phyloP scores from a whole-genome alignment of 2,888 invertebrate species.

The Zygogramma bicolorata region DNA sequence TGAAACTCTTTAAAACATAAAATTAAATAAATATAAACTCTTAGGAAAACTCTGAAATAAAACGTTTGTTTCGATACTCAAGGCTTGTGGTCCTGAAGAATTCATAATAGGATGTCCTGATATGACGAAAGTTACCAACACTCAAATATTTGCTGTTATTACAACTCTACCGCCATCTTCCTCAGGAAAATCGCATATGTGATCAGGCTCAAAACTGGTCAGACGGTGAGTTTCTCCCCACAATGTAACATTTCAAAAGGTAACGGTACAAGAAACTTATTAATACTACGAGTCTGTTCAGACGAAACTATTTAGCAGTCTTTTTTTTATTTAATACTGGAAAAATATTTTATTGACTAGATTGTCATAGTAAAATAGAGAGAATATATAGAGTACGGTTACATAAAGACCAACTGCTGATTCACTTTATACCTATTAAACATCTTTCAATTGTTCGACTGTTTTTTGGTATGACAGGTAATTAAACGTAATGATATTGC shows the following conservation, averaged over 20 bases:
- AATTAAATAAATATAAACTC: conserved; percentile 22
- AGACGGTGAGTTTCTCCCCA: neutral
- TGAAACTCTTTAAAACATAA: conserved; percentile 5
- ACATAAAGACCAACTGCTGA: neutral
- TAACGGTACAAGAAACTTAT: neutral
- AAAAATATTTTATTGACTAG: conserved; percentile 48
- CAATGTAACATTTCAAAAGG: neutral
- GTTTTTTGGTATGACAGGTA: conserved; percentile 6
- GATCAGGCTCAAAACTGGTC: neutral
- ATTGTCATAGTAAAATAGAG: conserved; percentile 37
- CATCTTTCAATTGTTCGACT: neutral
- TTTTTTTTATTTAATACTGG: conserved; percentile 53
- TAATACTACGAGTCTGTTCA: conserved; percentile 4
- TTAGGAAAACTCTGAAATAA: conserved; percentile 15
- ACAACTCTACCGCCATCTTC: neutral
- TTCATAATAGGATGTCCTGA: neutral
- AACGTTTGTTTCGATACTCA: neutral
- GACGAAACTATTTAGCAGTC: conserved; percentile 47
- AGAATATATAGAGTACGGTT: conserved; percentile 3
- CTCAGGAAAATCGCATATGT: neutral
- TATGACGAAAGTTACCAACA: neutral
- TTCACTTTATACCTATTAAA: neutral
- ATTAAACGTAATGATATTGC: neutral
- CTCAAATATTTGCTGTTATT: too few species aligned
- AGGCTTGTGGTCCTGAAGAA: neutral